Evolutionary conservation across 2,113 vertebrate genomes (phyloP).

Genomic region (Oriolus oriolus): DNA sequence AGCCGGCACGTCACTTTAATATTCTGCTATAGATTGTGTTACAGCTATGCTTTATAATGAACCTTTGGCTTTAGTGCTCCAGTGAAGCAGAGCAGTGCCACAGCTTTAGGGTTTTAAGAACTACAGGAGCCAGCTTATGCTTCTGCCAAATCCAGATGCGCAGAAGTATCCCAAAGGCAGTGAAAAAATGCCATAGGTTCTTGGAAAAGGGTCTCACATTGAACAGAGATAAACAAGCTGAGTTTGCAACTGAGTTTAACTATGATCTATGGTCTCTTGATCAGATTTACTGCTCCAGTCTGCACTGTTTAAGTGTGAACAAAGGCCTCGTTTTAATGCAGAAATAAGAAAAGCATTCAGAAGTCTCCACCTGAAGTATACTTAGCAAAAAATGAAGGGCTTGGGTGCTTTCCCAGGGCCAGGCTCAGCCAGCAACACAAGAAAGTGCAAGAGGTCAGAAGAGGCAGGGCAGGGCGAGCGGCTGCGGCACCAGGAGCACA

Average conservation of each 20-base stretch:
- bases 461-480: not conserved
- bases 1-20: slow-evolving; percentile 15
- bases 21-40: slow-evolving; percentile 39
- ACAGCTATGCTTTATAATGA: slow-evolving; percentile 31
- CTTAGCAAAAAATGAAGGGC: fast-evolving
- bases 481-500: fast-evolving
- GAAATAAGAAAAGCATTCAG: not conserved
- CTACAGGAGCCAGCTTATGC: not conserved
- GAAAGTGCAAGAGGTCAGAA: not conserved
- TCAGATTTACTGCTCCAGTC: not conserved
- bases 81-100: not conserved
- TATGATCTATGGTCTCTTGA: not conserved
- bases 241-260: not conserved
- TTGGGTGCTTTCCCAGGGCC: not conserved
- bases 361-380: not conserved
- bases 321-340: not conserved
- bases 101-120: not conserved
- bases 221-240: not conserved
- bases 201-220: not conserved
- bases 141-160: not conserved
- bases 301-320: not conserved
- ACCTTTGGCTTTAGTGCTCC: not conserved
- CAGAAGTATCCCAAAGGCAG: not conserved
- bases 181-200: not conserved
- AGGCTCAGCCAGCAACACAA: fast-evolving